Evolutionary conservation across 2,797 vertebrate species (phyloP).

Genomic region (Gadopsis bispinosus): DNA sequence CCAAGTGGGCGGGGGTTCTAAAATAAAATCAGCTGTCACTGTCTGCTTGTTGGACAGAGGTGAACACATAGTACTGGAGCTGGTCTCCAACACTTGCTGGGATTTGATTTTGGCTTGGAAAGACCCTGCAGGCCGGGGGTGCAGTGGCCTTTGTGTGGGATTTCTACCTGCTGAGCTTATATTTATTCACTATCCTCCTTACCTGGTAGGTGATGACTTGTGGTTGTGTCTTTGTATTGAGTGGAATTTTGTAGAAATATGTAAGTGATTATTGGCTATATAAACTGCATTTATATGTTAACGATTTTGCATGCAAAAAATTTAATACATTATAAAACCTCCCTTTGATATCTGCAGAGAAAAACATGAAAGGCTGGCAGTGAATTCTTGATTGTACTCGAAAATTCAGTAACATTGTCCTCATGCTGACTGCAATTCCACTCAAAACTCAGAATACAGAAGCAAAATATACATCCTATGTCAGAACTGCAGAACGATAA

Average conservation of each 20-base stretch:
- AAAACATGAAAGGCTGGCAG: conserved; percentile 1
- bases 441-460: conserved; percentile 21
- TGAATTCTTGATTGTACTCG: conserved; percentile 11
- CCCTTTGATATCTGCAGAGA: conserved; percentile 11
- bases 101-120: conserved; percentile 78
- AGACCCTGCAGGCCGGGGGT: conserved; percentile 81
- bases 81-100: conserved; percentile 87
- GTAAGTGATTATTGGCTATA: conserved; percentile 2
- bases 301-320: neutral
- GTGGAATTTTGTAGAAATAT: conserved; percentile 1
- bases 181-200: conserved; percentile 49
- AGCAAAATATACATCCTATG: conserved; percentile 24
- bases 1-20: conserved; percentile 82
- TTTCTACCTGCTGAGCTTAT: conserved; percentile 77
- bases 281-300: neutral
- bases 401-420: conserved; percentile 17
- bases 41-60: conserved; percentile 82
- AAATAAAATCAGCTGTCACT: conserved; percentile 92
- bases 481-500: conserved; percentile 23
- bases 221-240: conserved; percentile 29
- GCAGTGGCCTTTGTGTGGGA: conserved; percentile 78
- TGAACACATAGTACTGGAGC: conserved; percentile 87
- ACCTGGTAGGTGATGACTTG: conserved; percentile 78
- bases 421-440: conserved; percentile 21
- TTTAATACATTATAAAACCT: neutral